Evolutionary conservation across 2,888 invertebrate genomes (phyloP).

Genomic region (Leucoptera coffeella): DNA sequence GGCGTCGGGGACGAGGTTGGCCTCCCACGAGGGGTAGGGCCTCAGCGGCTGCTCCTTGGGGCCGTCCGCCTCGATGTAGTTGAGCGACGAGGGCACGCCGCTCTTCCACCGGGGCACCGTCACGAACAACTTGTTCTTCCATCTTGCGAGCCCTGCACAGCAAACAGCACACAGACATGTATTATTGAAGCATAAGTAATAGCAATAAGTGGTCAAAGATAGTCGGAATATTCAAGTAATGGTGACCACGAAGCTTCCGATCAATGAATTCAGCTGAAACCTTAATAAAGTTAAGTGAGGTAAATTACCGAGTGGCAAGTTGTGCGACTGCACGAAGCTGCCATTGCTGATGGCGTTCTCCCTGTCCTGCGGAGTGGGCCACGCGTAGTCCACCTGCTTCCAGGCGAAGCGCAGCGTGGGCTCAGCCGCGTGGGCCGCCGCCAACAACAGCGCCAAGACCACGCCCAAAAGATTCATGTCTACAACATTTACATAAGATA

Average conservation of each 20-base stretch:
- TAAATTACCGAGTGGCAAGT: conserved; percentile 62
- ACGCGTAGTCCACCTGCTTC: conserved; percentile 59
- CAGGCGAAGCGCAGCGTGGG: conserved; percentile 61
- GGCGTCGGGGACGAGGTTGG: conserved; percentile 60
- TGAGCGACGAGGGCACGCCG: conserved; percentile 30
- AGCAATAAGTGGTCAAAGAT: too few relatives aligned
- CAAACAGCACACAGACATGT: too few relatives aligned
- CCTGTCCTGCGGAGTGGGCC: conserved; percentile 43
- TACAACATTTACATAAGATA: too few relatives aligned
- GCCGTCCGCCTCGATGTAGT: conserved; percentile 48
- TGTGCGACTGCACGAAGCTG: conserved; percentile 56
- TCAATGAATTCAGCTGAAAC: too few relatives aligned
- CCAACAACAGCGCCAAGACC: conserved; percentile 17
- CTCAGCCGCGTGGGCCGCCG: conserved; percentile 28
- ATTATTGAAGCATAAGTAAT: too few relatives aligned
- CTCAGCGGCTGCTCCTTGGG: conserved; percentile 59
- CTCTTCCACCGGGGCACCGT: conserved; percentile 62
- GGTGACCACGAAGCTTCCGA: too few relatives aligned
- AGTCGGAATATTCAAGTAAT: too few relatives aligned
- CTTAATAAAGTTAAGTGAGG: too few relatives aligned
- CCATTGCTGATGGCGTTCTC: conserved; percentile 45
- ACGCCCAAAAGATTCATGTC: not conserved
- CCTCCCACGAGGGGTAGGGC: conserved; percentile 70
- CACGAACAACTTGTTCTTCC: conserved; percentile 61
- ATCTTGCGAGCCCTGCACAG: conserved; percentile 62